phyloP scores from a whole-genome alignment of 2,888 invertebrate genomes.

The Blastobasis adustella region DNA sequence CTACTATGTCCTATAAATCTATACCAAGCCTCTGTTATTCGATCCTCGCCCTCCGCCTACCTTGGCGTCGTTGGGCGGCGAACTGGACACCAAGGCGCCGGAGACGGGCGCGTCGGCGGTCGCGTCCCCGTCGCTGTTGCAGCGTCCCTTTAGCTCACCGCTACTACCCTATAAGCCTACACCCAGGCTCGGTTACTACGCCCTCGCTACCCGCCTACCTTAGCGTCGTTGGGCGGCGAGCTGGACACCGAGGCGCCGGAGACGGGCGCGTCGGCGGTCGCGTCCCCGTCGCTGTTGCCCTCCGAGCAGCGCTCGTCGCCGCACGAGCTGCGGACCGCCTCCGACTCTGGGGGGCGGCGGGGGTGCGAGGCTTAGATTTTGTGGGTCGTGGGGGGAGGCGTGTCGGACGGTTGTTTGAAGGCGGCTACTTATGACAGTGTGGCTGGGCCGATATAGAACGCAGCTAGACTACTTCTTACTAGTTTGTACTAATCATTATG shows the following conservation, averaged over 20 bases:
- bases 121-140: slow-evolving; percentile 62
- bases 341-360: slow-evolving; percentile 43
- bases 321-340: slow-evolving; percentile 54
- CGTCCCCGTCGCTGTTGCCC: slow-evolving; percentile 63
- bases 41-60: no score
- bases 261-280: slow-evolving; percentile 57
- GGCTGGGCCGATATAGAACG: no score
- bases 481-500: no score
- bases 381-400: no score
- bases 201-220: slow-evolving; percentile 40
- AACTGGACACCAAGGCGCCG: slow-evolving; percentile 69
- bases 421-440: no score
- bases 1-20: no score
- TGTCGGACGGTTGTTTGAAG: no score
- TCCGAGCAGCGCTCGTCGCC: slow-evolving; percentile 65
- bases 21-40: no score
- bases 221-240: slow-evolving; percentile 72
- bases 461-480: no score
- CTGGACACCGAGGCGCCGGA: slow-evolving; percentile 69
- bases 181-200: no score
- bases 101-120: slow-evolving; percentile 62
- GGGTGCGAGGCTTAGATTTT: not conserved
- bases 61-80: slow-evolving; percentile 58
- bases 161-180: no score
- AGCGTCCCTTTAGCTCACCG: no score